A percentile compares a stretch with the other conserved stretches of the same genome.
Evolutionary conservation across 2,113 vertebrate species (phyloP).

Genomic region (Oxyruncus cristatus): DNA sequence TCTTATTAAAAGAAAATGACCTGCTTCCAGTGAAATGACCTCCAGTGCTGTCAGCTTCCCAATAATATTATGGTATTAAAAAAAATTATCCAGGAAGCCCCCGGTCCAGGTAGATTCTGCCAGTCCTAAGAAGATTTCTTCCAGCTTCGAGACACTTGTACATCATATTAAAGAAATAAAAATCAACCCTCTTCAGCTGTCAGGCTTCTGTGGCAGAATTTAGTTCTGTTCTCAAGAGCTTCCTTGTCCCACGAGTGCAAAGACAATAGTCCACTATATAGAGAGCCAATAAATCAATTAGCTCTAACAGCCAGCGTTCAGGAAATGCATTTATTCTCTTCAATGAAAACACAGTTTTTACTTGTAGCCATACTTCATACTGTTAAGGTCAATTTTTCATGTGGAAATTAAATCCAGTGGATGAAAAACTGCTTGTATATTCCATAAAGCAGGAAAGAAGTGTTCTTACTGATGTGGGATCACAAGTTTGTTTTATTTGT

Average conservation of each 20-base stretch:
- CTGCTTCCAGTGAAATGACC: neutral
- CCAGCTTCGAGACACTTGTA: slow-evolving; percentile 19
- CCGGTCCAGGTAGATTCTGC: slow-evolving; percentile 61
- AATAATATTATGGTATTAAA: slow-evolving; percentile 27
- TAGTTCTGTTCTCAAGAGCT: slow-evolving; percentile 79
- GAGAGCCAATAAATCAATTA: slow-evolving; percentile 94
- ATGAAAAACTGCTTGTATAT: slow-evolving; percentile 75
- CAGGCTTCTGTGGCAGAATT: slow-evolving; percentile 80
- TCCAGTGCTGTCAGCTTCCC: slow-evolving; percentile 37
- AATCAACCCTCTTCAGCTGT: slow-evolving; percentile 75
- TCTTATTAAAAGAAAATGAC: slow-evolving; percentile 49
- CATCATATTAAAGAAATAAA: slow-evolving; percentile 49
- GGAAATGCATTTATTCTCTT: slow-evolving; percentile 83
- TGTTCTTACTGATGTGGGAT: slow-evolving; percentile 59
- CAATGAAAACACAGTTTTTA: slow-evolving; percentile 76
- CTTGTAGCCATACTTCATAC: slow-evolving; percentile 76
- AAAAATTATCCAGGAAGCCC: slow-evolving; percentile 70
- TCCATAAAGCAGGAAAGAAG: slow-evolving; percentile 62
- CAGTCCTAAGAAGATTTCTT: neutral
- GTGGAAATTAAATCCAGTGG: slow-evolving; percentile 77
- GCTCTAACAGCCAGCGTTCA: slow-evolving; percentile 81
- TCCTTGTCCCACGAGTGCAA: slow-evolving; percentile 81
- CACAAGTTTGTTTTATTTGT: slow-evolving; percentile 79
- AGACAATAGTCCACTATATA: slow-evolving; percentile 85
- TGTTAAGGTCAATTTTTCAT: slow-evolving; percentile 76